phyloP scores from a whole-genome alignment of 2,113 vertebrate species.

The Pelvicachromis taeniatus region DNA sequence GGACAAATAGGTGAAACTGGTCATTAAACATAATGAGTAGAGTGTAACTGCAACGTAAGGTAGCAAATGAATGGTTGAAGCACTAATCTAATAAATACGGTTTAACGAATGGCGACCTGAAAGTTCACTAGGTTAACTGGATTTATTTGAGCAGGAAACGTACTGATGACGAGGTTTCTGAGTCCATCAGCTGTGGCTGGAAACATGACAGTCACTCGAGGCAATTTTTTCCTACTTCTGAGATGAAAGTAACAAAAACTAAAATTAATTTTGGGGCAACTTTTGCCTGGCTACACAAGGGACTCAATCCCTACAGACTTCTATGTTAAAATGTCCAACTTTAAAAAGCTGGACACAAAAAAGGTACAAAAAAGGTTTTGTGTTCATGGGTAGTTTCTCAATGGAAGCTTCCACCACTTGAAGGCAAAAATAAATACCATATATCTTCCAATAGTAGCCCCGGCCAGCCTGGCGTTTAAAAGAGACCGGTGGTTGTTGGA shows the following conservation, averaged over 20 bases:
- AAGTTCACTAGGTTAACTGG: neutral
- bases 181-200: neutral
- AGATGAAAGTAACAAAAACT: neutral
- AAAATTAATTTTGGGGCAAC: neutral
- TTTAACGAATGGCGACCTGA: neutral
- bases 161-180: neutral
- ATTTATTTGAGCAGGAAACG: neutral
- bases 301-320: neutral
- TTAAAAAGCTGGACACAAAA: no score
- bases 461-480: no score
- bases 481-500: no score
- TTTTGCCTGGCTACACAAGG: neutral
- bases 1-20: neutral
- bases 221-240: neutral
- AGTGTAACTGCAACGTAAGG: neutral
- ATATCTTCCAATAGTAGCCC: no score
- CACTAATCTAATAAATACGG: neutral
- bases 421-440: neutral
- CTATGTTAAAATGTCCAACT: neutral
- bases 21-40: neutral
- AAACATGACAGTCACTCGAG: neutral
- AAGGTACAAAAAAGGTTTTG: neutral
- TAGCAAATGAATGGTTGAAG: neutral
- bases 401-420: neutral
- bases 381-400: neutral